phyloP scores from a whole-genome alignment of 2,113 vertebrate genomes.

The Benitochromis conjunctus region DNA sequence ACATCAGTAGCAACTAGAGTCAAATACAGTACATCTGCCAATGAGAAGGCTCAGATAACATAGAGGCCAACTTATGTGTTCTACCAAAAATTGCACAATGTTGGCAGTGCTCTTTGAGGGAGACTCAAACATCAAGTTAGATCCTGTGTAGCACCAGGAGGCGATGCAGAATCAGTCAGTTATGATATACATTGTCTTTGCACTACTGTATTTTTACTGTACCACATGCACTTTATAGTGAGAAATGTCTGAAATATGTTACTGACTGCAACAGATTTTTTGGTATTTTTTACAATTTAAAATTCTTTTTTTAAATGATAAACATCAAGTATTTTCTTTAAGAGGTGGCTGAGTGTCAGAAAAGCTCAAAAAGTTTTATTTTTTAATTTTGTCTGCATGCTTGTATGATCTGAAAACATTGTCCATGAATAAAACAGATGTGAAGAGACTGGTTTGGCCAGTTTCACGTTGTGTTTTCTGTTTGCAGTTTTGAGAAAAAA shows the following conservation, averaged over 20 bases:
- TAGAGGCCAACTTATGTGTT: neutral
- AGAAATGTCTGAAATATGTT: neutral
- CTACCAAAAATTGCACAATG: neutral
- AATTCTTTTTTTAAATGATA: neutral
- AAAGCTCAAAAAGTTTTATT: neutral
- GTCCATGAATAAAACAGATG: neutral
- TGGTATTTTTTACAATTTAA: neutral
- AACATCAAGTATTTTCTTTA: neutral
- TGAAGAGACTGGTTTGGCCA: neutral
- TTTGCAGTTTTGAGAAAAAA: neutral
- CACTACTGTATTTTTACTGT: neutral
- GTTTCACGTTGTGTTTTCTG: neutral
- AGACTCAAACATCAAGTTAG: neutral
- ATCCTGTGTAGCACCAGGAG: neutral
- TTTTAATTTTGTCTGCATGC: neutral
- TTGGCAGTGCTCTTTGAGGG: neutral
- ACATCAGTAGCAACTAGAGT: neutral
- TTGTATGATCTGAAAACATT: neutral
- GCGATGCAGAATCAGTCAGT: neutral
- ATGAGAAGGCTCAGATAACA: neutral
- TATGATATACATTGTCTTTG: neutral
- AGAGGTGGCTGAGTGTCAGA: neutral
- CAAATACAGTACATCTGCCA: neutral
- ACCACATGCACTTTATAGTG: neutral
- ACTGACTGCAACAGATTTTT: neutral